phyloP scores from a whole-genome alignment of 2,797 vertebrate species.

The Catamblyrhynchus diadema region DNA sequence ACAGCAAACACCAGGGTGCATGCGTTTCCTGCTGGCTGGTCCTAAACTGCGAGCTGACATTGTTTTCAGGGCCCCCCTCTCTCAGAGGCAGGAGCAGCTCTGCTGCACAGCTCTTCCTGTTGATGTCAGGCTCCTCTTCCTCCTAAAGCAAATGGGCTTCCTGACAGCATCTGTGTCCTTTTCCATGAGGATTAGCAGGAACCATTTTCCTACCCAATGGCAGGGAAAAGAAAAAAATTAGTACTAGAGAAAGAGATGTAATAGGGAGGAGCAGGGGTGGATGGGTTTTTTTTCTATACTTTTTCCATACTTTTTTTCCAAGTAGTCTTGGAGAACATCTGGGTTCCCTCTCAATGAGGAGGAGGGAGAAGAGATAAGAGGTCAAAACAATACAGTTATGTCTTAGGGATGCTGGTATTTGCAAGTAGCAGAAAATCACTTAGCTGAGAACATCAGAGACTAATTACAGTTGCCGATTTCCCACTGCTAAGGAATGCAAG shows the following conservation, averaged over 20 bases:
- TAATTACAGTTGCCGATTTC: conserved; percentile 30
- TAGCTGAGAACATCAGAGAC: conserved; percentile 52
- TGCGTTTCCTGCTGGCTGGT: conserved; percentile 72
- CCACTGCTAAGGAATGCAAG: conserved; percentile 37
- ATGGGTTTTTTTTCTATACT: too few relatives aligned
- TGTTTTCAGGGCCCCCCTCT: conserved; percentile 72
- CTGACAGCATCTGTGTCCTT: conserved; percentile 70
- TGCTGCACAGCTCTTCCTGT: conserved; percentile 77
- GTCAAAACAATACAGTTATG: not conserved
- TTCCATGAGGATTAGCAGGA: conserved; percentile 55
- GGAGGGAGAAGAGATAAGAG: conserved; percentile 12
- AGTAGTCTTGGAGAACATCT: not conserved
- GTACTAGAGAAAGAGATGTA: not conserved
- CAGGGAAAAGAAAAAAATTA: not conserved
- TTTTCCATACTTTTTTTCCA: not conserved
- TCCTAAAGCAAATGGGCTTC: conserved; percentile 75
- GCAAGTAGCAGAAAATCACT: conserved; percentile 20
- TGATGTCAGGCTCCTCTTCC: conserved; percentile 80
- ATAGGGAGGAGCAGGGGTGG: not conserved
- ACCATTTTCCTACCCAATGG: conserved; percentile 27
- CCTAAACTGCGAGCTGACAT: conserved; percentile 69
- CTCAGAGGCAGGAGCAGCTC: conserved; percentile 64
- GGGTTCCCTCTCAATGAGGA: not conserved
- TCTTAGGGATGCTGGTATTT: not conserved
- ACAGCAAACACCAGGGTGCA: conserved; percentile 54